Evolutionary conservation across 2,888 invertebrate species (phyloP).

Genomic region (Orthonychiurus folsomi): DNA sequence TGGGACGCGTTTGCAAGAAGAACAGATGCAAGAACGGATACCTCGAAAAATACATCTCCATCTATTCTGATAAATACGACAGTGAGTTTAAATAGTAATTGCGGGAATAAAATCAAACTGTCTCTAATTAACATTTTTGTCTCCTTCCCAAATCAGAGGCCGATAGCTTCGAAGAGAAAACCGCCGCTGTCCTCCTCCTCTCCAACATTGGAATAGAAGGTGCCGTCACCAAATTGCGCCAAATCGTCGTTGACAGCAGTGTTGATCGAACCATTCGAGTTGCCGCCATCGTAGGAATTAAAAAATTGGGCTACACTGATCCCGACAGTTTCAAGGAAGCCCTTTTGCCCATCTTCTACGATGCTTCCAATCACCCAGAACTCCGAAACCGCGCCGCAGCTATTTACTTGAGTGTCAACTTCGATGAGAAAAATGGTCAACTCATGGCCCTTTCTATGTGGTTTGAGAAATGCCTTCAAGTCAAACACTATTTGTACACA

Average conservation of each 20-base stretch:
- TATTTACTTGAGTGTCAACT: slow-evolving; percentile 11
- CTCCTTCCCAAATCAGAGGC: slow-evolving; percentile 14
- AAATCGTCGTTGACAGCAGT: slow-evolving; percentile 26
- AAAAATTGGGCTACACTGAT: slow-evolving; percentile 27
- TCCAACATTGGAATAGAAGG: slow-evolving; percentile 33
- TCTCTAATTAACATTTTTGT: slow-evolving; percentile 1
- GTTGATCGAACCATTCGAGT: slow-evolving; percentile 34
- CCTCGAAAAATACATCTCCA: slow-evolving; percentile 35
- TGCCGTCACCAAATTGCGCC: slow-evolving; percentile 29
- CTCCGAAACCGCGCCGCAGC: slow-evolving; percentile 27
- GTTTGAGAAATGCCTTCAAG: slow-evolving; percentile 34
- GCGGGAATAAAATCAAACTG: not conserved
- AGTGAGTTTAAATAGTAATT: slow-evolving; percentile 16
- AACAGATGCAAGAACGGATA: slow-evolving; percentile 32
- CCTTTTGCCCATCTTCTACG: slow-evolving; percentile 37
- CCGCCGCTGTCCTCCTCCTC: slow-evolving; percentile 32
- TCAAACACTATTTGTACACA: slow-evolving; percentile 37
- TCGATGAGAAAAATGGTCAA: slow-evolving; percentile 13
- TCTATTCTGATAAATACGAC: slow-evolving; percentile 30
- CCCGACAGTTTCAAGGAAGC: slow-evolving; percentile 22
- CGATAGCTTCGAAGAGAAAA: slow-evolving; percentile 34
- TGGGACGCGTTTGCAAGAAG: slow-evolving; percentile 35
- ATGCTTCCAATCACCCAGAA: slow-evolving; percentile 32
- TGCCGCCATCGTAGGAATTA: slow-evolving; percentile 37
- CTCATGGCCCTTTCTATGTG: slow-evolving; percentile 35